Conservation (phyloP, 2,888 invertebrate genomes). For the Ferdinandea cuprea region DNA sequence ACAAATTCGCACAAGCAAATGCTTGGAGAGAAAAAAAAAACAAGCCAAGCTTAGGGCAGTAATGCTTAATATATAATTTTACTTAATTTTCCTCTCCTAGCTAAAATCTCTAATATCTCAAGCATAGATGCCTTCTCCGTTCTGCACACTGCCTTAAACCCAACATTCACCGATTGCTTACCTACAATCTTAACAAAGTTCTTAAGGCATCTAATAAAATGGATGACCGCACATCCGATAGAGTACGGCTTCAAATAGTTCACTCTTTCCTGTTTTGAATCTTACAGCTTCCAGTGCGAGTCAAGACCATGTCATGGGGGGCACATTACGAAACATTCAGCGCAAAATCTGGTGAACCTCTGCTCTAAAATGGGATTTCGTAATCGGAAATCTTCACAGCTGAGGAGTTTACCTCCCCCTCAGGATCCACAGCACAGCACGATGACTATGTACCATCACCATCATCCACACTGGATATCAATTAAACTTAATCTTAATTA, state of each 20-base stretch:
- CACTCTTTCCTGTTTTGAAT: slow-evolving; percentile 21
- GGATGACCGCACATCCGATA: slow-evolving; percentile 19
- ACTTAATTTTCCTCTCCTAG: too few relatives aligned
- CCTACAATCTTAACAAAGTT: background rate
- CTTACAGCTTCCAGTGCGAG: background rate
- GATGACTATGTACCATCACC: slow-evolving; percentile 2
- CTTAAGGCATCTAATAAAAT: background rate
- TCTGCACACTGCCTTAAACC: background rate
- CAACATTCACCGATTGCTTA: background rate
- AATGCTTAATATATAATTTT: too few relatives aligned
- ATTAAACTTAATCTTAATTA: slow-evolving; percentile 51
- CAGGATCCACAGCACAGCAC: slow-evolving; percentile 1
- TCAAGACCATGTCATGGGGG: background rate
- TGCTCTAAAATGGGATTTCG: slow-evolving; percentile 35
- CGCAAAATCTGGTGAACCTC: slow-evolving; percentile 41
- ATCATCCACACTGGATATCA: slow-evolving; percentile 25
- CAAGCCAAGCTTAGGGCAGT: too few relatives aligned
- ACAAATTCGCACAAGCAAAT: too few relatives aligned
- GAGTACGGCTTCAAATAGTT: slow-evolving; percentile 11
- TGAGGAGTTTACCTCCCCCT: background rate
- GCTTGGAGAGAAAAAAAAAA: too few relatives aligned
- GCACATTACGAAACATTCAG: slow-evolving; percentile 27
- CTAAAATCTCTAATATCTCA: background rate
- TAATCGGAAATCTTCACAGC: slow-evolving; percentile 56
- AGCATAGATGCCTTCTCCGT: background rate